These are phyloP conservation scores for Gymnorhina tibicen DNA, from an alignment of 2,113 vertebrate genomes.

Conservation along the genomic window DNA sequence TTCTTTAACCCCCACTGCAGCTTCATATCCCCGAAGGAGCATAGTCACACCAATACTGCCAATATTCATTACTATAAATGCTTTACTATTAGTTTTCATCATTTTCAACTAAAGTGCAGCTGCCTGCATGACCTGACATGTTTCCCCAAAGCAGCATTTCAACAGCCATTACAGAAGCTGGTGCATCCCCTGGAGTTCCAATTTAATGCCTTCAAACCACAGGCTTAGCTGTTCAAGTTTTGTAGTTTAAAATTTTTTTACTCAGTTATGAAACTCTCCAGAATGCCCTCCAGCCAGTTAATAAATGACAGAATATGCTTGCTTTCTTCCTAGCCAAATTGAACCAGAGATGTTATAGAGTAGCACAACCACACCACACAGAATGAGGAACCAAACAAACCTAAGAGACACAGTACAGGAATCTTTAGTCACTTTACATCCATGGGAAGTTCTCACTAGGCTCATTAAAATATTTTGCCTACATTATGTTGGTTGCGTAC, in stretches of 20 bases:
- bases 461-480: background rate
- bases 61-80: background rate
- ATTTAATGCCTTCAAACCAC: conserved; percentile 3
- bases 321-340: background rate
- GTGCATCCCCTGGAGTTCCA: background rate
- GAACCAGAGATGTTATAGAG: background rate
- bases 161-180: background rate
- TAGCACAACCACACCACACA: background rate
- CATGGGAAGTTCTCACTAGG: background rate
- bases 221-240: background rate
- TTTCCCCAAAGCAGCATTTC: conserved; percentile 12
- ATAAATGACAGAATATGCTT: background rate
- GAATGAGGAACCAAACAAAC: background rate
- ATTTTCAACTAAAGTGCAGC: background rate
- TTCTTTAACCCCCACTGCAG: background rate
- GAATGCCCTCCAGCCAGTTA: background rate
- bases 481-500: background rate
- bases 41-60: background rate
- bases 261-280: background rate
- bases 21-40: background rate
- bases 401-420: background rate
- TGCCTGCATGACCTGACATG: background rate
- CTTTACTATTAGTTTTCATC: background rate
- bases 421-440: background rate
- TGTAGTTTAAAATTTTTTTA: background rate